phyloP scores from a whole-genome alignment of 92 coral and sea anemone species.

The Pocillopora meandrina region DNA sequence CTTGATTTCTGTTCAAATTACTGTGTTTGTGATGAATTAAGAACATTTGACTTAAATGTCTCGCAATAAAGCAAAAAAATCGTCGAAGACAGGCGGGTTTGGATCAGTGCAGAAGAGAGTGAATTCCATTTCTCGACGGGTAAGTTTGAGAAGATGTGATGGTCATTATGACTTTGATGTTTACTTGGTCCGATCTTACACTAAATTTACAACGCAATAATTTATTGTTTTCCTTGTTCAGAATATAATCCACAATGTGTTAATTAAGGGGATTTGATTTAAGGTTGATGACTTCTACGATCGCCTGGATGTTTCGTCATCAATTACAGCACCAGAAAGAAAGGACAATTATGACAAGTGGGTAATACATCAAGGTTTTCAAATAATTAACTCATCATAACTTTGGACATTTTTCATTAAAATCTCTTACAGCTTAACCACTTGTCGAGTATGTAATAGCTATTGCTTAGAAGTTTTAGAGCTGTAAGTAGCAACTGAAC shows the following conservation, averaged over 20 bases:
- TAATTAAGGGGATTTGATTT: neutral
- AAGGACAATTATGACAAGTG: conserved; percentile 39
- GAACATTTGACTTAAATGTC: neutral
- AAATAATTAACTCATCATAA: no score
- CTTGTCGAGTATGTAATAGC: no score
- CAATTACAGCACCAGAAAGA: conserved; percentile 84
- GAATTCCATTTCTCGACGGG: conserved; percentile 34
- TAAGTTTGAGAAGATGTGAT: neutral
- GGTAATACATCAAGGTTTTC: neutral
- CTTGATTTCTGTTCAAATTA: neutral
- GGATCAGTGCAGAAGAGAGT: conserved; percentile 23
- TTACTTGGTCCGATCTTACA: no score
- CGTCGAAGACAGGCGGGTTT: conserved; percentile 17
- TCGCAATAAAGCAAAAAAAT: conserved; percentile 1
- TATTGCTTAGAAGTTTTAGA: no score
- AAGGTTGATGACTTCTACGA: conserved; percentile 66
- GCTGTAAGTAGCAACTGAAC: no score
- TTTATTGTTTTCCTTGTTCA: neutral
- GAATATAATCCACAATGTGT: neutral
- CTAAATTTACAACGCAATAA: no score
- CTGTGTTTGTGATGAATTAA: no score
- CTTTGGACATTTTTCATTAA: no score
- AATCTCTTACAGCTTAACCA: no score
- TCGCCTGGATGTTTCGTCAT: conserved; percentile 54
- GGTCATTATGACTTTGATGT: no score